Conservation (phyloP, 1,140 invertebrate genomes). For the Apis mellifera region Amel_HAv3.1 CM009941.2:5820001-5820500, state of each 20-base stretch:
- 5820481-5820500: too few species aligned
- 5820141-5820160: constrained; percentile 51
- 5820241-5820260: constrained; percentile 34
- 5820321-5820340: constrained; percentile 27
- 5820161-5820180: constrained; percentile 37
- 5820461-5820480: too few species aligned
- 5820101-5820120: constrained; percentile 6
- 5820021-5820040: constrained; percentile 12
- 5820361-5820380: background rate
- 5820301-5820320: constrained; percentile 37
- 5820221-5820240: constrained; percentile 48
- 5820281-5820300: constrained; percentile 55
- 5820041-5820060: constrained; percentile 29
- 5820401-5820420: background rate
- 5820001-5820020: background rate
- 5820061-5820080: background rate
- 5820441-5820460: too few species aligned
- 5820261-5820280: constrained; percentile 53
- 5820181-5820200: constrained; percentile 42
- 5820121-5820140: constrained; percentile 33
- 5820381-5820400: background rate
- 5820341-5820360: background rate
- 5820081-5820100: background rate
- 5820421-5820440: background rate
- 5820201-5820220: constrained; percentile 56